Conservation (phyloP, 2,888 invertebrate genomes). For the Catonia carolina region DNA sequence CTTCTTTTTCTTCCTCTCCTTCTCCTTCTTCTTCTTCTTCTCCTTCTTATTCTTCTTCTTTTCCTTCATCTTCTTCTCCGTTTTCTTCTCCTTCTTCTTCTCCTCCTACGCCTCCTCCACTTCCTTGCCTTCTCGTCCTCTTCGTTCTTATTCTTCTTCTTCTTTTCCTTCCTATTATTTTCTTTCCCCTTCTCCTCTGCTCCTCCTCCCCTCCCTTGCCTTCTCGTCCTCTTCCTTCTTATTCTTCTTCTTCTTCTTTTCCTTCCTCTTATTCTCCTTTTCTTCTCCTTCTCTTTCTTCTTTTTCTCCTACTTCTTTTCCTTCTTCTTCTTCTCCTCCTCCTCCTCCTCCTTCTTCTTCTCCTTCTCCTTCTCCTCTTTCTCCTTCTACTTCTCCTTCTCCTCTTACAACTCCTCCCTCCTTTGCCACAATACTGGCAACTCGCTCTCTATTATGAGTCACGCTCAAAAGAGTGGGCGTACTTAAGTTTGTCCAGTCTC, state of each 20-base stretch:
- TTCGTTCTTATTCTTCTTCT: neutral
- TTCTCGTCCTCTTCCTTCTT: neutral
- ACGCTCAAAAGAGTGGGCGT: no score
- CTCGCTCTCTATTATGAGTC: no score
- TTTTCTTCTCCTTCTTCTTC: neutral
- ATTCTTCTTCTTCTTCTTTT: neutral
- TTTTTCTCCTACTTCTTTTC: constrained; percentile 1
- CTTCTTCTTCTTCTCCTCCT: neutral
- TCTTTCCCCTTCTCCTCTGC: neutral
- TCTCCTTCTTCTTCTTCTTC: no score
- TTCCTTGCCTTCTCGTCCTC: neutral
- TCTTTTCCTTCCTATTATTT: neutral
- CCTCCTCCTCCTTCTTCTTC: constrained; percentile 10
- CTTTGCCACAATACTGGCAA: neutral
- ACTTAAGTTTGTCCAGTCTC: no score
- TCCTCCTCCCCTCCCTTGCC: neutral
- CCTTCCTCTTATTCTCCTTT: neutral
- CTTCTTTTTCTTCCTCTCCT: neutral
- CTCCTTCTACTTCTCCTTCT: constrained; percentile 7
- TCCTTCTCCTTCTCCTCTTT: constrained; percentile 13
- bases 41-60: neutral
- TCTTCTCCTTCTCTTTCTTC: constrained; percentile 18
- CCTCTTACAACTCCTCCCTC: constrained; percentile 1
- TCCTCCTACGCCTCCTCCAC: neutral
- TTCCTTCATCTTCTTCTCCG: neutral